Conservation (phyloP, 2,113 vertebrate species). For the Podocnemis expansa region DNA sequence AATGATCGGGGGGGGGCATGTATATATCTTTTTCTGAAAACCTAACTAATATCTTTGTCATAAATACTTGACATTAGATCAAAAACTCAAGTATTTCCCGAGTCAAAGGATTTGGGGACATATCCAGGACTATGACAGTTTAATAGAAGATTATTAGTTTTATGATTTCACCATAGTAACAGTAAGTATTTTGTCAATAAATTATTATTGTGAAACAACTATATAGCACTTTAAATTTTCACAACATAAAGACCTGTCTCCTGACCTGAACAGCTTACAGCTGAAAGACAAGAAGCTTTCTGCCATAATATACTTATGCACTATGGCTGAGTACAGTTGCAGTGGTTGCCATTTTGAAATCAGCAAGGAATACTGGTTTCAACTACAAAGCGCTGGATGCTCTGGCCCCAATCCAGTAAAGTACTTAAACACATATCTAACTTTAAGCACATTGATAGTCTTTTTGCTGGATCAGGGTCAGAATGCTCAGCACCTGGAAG, state of each 20-base stretch:
- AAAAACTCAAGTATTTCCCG: neutral
- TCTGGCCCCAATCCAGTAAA: neutral
- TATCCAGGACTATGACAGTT: neutral
- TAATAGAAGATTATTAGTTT: neutral
- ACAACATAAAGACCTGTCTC: neutral
- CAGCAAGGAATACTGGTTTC: neutral
- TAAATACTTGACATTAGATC: neutral
- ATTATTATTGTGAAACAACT: neutral
- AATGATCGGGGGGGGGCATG: neutral
- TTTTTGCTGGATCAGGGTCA: neutral
- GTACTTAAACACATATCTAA: neutral
- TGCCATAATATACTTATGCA: neutral
- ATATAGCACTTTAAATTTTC: neutral
- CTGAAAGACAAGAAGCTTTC: neutral
- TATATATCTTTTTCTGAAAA: neutral
- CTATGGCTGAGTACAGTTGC: neutral
- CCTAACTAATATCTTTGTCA: neutral
- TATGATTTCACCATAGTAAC: neutral
- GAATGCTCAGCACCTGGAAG: neutral
- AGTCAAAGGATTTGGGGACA: neutral
- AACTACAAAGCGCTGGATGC: neutral
- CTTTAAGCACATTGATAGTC: neutral
- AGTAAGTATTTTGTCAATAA: neutral
- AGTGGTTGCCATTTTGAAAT: neutral
- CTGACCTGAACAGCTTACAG: neutral